phyloP scores from a whole-genome alignment of 2,888 invertebrate genomes.

The Selenia dentaria region DNA sequence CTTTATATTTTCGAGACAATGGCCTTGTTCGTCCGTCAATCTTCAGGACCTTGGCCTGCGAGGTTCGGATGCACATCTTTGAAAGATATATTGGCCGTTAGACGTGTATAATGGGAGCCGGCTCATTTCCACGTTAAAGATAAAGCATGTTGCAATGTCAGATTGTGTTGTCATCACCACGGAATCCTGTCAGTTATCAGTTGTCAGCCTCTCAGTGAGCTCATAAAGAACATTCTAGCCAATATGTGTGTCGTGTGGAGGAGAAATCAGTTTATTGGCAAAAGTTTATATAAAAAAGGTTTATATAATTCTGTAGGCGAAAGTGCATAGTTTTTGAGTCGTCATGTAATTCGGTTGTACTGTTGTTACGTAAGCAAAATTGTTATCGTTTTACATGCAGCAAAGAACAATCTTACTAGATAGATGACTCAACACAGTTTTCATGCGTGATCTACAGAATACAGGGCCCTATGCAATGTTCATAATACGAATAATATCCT shows the following conservation, averaged over 20 bases:
- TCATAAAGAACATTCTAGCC: conserved; percentile 42
- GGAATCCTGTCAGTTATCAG: conserved; percentile 33
- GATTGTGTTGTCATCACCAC: conserved; percentile 25
- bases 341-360: no score
- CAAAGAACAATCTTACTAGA: no score
- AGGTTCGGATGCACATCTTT: conserved; percentile 50
- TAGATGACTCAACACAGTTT: no score
- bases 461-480: no score
- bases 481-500: no score
- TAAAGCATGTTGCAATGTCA: conserved; percentile 51
- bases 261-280: no score
- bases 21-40: conserved; percentile 58
- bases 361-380: no score
- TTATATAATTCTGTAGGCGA: no score
- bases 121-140: conserved; percentile 46
- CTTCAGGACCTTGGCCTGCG: conserved; percentile 54
- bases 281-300: no score
- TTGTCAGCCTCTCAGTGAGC: conserved; percentile 41
- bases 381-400: no score
- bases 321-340: no score
- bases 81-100: conserved; percentile 47
- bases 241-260: conserved; percentile 35
- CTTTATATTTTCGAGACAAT: conserved; percentile 24
- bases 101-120: conserved; percentile 49
- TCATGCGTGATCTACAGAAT: no score